Percentiles rank a stretch among this genome's conserved stretches.
Conservation (phyloP, 2,888 invertebrate species). For the Drosophila robusta region DNA sequence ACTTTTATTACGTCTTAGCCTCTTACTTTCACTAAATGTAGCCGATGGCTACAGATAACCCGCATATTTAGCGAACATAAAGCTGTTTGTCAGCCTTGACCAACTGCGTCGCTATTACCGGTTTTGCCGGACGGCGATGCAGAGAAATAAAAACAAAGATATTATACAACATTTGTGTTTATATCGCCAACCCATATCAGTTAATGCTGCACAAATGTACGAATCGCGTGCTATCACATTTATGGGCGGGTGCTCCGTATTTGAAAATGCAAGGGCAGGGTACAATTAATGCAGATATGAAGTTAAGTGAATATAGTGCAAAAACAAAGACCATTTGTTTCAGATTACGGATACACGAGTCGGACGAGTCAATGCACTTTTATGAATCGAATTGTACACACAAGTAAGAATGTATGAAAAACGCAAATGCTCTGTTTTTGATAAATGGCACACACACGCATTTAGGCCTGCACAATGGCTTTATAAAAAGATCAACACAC, state of each 20-base stretch:
- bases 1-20: neutral
- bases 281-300: constrained; percentile 16
- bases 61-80: constrained; percentile 2
- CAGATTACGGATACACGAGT: neutral
- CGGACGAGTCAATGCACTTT: constrained; percentile 67
- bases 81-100: constrained; percentile 8
- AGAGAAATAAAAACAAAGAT: constrained; percentile 2
- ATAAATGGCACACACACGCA: constrained; percentile 42
- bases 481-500: constrained; percentile 67
- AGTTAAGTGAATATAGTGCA: neutral
- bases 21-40: constrained; percentile 55
- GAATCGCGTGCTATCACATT: constrained; percentile 37
- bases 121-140: constrained; percentile 26
- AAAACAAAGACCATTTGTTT: neutral
- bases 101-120: constrained; percentile 27
- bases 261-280: constrained; percentile 13
- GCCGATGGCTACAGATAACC: constrained; percentile 5
- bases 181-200: constrained; percentile 1
- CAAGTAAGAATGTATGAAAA: constrained; percentile 17
- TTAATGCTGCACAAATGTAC: constrained; percentile 14
- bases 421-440: constrained; percentile 40
- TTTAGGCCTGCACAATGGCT: constrained; percentile 25
- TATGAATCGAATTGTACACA: constrained; percentile 33
- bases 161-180: constrained; percentile 10
- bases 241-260: constrained; percentile 12